Percentiles rank a stretch among this genome's conserved stretches.
phyloP scores from a whole-genome alignment of 2,888 invertebrate genomes.

The Cylindroiulus punctatus region DNA sequence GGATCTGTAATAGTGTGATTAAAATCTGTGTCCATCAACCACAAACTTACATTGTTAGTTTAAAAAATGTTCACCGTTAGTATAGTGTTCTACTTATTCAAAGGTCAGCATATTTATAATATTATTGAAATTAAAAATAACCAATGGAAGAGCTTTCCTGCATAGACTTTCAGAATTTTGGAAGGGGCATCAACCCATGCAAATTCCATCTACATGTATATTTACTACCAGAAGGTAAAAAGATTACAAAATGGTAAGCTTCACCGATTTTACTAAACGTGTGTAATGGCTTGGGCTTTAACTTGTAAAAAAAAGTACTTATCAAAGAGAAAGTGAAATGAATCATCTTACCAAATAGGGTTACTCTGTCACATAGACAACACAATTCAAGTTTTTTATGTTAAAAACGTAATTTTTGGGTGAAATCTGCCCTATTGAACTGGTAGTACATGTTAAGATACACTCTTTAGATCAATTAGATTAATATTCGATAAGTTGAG shows the following conservation, averaged over 20 bases:
- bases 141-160: neutral
- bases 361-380: neutral
- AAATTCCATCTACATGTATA: neutral
- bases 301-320: neutral
- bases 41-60: too few relatives aligned
- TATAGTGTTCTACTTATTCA: too few relatives aligned
- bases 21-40: too few relatives aligned
- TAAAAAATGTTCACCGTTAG: too few relatives aligned
- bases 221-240: neutral
- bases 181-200: neutral
- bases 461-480: neutral
- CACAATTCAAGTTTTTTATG: neutral
- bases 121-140: neutral
- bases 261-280: neutral
- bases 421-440: conserved; percentile 38
- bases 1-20: too few relatives aligned
- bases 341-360: conserved; percentile 20
- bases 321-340: neutral
- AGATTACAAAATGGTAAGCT: neutral
- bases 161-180: neutral
- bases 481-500: conserved; percentile 35
- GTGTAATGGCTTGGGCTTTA: neutral
- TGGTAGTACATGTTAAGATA: conserved; percentile 22
- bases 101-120: too few relatives aligned
- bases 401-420: neutral